These are phyloP conservation scores for Cephonodes hylas DNA, from an alignment of 2,888 invertebrate species.

Conservation along the genomic window DNA sequence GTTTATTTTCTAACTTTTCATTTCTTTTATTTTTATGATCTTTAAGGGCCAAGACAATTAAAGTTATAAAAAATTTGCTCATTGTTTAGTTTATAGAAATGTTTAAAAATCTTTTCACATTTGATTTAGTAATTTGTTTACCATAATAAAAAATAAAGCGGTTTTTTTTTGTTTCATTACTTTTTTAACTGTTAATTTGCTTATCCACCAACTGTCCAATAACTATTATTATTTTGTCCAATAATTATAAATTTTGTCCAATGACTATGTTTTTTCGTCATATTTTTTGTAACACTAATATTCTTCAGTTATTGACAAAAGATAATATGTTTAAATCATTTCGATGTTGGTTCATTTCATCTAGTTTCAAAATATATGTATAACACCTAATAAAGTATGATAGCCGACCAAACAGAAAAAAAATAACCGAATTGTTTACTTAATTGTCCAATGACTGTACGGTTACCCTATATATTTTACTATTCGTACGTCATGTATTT, in stretches of 20 bases:
- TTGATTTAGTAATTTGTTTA: not conserved
- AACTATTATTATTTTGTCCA: not conserved
- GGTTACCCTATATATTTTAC: not conserved
- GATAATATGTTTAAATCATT: not conserved
- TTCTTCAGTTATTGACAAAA: not conserved
- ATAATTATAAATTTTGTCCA: too few species aligned
- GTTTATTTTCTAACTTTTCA: not conserved
- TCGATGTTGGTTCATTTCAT: not conserved
- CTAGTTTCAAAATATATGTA: not conserved
- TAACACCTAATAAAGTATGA: not conserved
- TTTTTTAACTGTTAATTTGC: not conserved
- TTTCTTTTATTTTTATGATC: not conserved
- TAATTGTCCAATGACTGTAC: not conserved
- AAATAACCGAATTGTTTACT: not conserved
- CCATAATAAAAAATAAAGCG: not conserved
- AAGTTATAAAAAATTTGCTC: not conserved
- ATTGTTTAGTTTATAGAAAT: not conserved
- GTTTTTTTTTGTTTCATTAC: not conserved
- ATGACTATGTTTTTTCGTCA: not conserved
- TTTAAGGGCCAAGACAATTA: not conserved
- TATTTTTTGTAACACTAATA: not conserved
- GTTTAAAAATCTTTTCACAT: not conserved
- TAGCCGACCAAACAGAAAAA: not conserved
- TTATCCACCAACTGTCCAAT: not conserved
- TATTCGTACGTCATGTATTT: too few species aligned